A percentile compares a stretch with the other conserved stretches of the same genome.
phyloP scores from a whole-genome alignment of 2,888 invertebrate genomes.

The Anorthoa munda region DNA sequence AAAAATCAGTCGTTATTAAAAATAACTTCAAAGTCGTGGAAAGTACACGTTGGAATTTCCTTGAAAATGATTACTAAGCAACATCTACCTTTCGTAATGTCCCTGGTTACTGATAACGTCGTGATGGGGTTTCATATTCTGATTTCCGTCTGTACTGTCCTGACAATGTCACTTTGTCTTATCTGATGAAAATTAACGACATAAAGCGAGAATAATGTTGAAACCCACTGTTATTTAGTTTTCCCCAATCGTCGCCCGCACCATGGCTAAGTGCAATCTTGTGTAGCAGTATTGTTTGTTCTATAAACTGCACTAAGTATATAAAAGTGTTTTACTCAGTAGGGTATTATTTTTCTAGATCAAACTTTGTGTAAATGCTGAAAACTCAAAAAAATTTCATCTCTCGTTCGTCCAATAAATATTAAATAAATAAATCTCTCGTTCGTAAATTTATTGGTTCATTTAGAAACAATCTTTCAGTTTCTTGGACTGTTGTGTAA shows the following conservation, averaged over 20 bases:
- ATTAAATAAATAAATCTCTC: no score
- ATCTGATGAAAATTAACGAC: slow-evolving; percentile 24
- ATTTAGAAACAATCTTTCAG: no score
- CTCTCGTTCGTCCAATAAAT: no score
- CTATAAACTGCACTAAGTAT: neutral
- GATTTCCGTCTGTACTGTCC: neutral
- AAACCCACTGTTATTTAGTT: neutral
- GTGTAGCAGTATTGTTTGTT: neutral
- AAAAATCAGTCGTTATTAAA: neutral
- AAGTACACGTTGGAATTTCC: neutral
- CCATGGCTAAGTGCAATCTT: neutral
- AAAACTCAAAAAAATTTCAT: neutral
- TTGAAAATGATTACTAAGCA: neutral
- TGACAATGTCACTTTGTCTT: neutral
- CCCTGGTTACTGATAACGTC: neutral
- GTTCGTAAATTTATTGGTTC: no score
- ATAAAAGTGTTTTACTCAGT: neutral
- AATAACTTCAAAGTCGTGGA: neutral
- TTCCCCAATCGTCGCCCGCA: neutral
- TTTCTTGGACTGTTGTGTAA: no score
- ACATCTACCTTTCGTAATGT: neutral
- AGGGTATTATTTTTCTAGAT: neutral
- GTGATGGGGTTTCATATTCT: neutral
- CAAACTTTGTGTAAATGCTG: neutral
- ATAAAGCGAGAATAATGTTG: neutral